phyloP scores from a whole-genome alignment of 2,888 invertebrate genomes.

The Tricholauxania praeusta region DNA sequence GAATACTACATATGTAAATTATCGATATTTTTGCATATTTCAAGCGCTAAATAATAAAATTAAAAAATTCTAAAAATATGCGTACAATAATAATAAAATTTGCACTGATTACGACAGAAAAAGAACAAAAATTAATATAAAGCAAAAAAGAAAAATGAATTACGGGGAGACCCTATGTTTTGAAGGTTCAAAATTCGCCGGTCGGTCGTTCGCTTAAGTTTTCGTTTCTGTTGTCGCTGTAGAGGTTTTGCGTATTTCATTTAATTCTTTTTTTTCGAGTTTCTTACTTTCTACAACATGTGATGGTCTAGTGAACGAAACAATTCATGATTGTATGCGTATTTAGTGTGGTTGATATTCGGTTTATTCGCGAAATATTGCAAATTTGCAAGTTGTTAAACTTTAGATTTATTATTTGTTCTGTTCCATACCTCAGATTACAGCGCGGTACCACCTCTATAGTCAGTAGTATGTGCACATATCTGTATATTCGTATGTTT shows the following conservation, averaged over 20 bases:
- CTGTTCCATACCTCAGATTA: slow-evolving; percentile 9
- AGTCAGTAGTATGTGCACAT: not conserved
- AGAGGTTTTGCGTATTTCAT: slow-evolving; percentile 6
- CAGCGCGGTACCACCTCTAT: slow-evolving; percentile 11
- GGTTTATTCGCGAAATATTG: slow-evolving; percentile 7
- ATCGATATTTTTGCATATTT: not conserved
- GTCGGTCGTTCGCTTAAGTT: slow-evolving; percentile 15
- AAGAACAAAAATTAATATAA: not conserved
- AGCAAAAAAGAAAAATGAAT: slow-evolving; percentile 3
- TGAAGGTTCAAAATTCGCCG: slow-evolving; percentile 12
- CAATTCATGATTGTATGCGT: not conserved
- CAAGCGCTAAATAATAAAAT: not conserved
- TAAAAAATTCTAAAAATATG: not conserved
- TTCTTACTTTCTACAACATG: slow-evolving; percentile 38
- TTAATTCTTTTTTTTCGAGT: not conserved
- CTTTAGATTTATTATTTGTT: slow-evolving; percentile 11
- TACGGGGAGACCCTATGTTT: slow-evolving; percentile 37
- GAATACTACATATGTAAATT: no score
- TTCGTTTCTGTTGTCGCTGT: slow-evolving; percentile 14
- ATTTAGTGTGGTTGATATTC: not conserved
- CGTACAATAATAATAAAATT: not conserved
- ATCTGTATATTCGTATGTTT: not conserved
- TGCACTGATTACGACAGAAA: not conserved
- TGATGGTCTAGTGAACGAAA: slow-evolving; percentile 45
- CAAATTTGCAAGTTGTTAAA: slow-evolving; percentile 3